Percentiles rank a stretch among this genome's conserved stretches.
These are phyloP conservation scores for Brachionus asplanchnoidis DNA, from an alignment of 1,140 invertebrate genomes.

Conservation along the genomic window DNA sequence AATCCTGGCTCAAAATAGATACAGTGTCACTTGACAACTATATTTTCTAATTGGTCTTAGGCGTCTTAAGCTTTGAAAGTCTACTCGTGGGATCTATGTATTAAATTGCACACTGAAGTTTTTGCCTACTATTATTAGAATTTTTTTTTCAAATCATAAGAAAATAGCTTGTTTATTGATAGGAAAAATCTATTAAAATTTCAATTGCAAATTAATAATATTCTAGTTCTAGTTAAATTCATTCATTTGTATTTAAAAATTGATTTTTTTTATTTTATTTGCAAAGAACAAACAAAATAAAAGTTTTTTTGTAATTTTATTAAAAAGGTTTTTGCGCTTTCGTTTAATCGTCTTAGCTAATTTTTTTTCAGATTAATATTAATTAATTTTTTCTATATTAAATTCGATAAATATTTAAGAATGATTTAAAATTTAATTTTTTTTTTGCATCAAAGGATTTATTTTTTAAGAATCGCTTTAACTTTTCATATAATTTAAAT, in stretches of 20 bases:
- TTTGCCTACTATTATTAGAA: neutral
- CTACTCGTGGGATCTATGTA: neutral
- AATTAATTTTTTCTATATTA: neutral
- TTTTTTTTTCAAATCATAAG: neutral
- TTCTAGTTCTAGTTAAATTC: neutral
- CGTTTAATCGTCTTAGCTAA: neutral
- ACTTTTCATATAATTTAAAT: too few species aligned
- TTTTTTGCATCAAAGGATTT: neutral
- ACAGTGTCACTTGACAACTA: neutral
- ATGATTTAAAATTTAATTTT: neutral
- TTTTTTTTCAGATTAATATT: neutral
- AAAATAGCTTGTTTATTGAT: neutral
- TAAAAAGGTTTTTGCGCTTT: neutral
- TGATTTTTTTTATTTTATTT: neutral
- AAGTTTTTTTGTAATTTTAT: neutral
- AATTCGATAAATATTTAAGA: neutral
- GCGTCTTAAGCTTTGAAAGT: neutral
- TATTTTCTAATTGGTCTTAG: neutral
- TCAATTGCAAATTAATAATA: constrained; percentile 15
- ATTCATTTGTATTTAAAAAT: neutral
- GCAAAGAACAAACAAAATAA: neutral
- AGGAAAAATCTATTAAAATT: neutral
- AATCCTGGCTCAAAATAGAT: neutral
- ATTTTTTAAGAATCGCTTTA: too few species aligned
- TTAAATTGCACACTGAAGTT: neutral